Evolutionary conservation across 2,797 vertebrate genomes (phyloP).

Genomic region (Gymnopithys bicolor): DNA sequence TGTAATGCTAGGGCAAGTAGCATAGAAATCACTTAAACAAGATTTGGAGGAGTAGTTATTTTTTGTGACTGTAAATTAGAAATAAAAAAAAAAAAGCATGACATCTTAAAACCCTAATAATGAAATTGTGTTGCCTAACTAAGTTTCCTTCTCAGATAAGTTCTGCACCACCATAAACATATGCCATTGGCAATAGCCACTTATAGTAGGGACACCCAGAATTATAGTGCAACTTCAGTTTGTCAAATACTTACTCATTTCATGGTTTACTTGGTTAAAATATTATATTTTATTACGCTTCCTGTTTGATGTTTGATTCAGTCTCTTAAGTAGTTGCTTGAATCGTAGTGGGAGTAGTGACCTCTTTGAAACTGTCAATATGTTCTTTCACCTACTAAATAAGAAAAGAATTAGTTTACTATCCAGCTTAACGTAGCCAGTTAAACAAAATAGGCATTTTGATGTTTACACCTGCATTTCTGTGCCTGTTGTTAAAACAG

Average conservation of each 20-base stretch:
- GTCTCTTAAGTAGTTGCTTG: neutral
- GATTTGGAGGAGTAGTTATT: neutral
- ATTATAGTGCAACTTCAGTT: neutral
- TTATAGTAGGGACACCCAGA: neutral
- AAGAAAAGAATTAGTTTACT: slow-evolving; percentile 14
- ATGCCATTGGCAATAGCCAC: neutral
- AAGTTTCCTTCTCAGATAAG: neutral
- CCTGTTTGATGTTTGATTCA: neutral
- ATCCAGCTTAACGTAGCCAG: neutral
- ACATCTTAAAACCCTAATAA: neutral
- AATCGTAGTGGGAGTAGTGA: neutral
- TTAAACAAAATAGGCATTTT: neutral
- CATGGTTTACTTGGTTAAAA: neutral
- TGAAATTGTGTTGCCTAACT: neutral
- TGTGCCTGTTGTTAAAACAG: neutral
- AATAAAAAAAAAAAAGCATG: neutral
- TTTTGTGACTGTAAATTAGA: neutral
- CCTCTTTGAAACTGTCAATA: neutral
- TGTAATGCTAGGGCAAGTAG: neutral
- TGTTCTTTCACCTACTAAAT: neutral
- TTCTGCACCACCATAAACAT: slow-evolving; percentile 18
- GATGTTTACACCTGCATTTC: neutral
- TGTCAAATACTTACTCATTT: neutral
- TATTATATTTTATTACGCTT: neutral
- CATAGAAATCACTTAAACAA: neutral